Percentiles rank a stretch among this genome's conserved stretches.
Conservation (phyloP, 1,140 invertebrate species). For the Meloidogyne floridensis region DNA sequence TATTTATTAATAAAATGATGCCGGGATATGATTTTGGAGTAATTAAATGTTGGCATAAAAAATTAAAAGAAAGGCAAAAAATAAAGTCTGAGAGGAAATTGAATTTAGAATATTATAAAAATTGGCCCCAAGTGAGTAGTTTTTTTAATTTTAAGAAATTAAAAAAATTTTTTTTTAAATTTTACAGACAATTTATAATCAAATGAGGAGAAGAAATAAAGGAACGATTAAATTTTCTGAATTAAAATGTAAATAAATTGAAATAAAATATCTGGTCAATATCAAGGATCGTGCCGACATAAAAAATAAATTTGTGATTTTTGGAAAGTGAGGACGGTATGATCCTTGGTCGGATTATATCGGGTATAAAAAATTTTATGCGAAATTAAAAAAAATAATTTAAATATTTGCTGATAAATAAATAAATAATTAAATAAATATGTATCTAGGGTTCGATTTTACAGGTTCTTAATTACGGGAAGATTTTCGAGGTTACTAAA, state of each 20-base stretch:
- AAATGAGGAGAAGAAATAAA: background rate
- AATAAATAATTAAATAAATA: too few relatives aligned
- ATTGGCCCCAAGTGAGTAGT: background rate
- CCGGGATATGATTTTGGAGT: conserved; percentile 70
- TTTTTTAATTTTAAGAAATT: too few relatives aligned
- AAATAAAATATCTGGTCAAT: background rate
- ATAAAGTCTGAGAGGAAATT: background rate
- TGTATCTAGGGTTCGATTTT: too few relatives aligned
- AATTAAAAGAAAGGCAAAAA: conserved; percentile 8
- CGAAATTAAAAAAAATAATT: too few relatives aligned
- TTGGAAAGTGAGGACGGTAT: too few relatives aligned
- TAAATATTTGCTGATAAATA: too few relatives aligned
- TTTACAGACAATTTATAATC: background rate
- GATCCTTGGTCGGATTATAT: too few relatives aligned
- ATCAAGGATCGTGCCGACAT: too few relatives aligned
- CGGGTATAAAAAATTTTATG: too few relatives aligned
- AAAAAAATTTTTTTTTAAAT: background rate
- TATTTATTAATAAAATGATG: conserved; percentile 67
- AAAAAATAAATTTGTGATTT: too few relatives aligned
- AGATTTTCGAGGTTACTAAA: too few relatives aligned
- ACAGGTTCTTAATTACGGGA: too few relatives aligned
- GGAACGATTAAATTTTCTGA: background rate
- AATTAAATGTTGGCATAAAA: conserved; percentile 30
- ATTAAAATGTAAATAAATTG: background rate
- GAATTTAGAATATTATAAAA: background rate